Percentiles rank a stretch among this genome's conserved stretches.
Conservation (phyloP, 2,797 vertebrate genomes). For the Intellagama lesueurii region DNA sequence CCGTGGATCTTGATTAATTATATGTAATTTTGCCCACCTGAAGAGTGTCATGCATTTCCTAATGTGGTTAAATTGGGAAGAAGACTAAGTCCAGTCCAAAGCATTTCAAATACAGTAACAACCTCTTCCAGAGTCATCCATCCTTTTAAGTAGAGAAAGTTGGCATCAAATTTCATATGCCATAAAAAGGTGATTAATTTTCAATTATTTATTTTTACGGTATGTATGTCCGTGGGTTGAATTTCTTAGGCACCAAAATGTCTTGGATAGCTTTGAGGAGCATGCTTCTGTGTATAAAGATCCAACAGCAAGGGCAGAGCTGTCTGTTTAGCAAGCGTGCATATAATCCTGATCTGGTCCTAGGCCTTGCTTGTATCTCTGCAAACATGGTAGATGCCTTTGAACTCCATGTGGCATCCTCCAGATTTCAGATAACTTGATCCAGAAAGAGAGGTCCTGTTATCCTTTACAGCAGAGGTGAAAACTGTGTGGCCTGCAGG, state of each 20-base stretch:
- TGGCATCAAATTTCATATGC: background rate
- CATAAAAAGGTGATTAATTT: background rate
- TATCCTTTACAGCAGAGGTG: no score
- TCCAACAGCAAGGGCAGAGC: background rate
- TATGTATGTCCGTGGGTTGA: background rate
- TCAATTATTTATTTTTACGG: rapidly evolving
- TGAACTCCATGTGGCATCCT: rapidly evolving
- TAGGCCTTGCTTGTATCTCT: background rate
- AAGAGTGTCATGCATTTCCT: background rate
- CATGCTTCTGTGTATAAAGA: background rate
- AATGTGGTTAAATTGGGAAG: background rate
- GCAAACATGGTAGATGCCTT: background rate
- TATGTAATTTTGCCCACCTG: background rate
- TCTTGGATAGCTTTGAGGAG: background rate
- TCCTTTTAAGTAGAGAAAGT: background rate
- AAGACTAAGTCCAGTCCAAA: background rate
- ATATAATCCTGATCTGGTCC: background rate
- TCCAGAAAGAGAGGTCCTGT: background rate
- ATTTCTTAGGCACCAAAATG: conserved; percentile 11
- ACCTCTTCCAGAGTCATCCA: background rate
- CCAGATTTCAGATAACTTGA: background rate
- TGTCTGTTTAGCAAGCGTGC: background rate
- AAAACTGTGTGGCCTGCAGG: no score
- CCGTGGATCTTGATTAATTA: background rate
- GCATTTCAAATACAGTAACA: background rate